Percentiles rank a stretch among this genome's conserved stretches.
phyloP scores from a whole-genome alignment of 92 coral and sea anemone species.

The Porites divaricata region DNA sequence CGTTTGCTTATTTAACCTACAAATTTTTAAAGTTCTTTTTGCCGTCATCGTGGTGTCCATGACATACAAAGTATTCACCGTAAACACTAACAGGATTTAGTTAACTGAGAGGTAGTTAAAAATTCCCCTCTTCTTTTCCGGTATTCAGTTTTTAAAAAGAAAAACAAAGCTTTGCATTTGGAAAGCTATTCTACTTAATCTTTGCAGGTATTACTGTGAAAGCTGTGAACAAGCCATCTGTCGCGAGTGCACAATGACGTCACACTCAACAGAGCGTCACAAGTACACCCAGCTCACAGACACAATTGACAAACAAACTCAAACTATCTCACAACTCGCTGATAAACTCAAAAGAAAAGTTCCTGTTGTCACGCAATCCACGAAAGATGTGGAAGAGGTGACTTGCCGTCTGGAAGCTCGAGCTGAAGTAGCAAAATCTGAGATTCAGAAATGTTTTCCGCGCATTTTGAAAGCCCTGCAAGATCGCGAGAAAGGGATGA shows the following conservation, averaged over 20 bases:
- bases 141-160: too few species aligned
- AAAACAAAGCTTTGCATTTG: neutral
- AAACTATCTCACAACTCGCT: constrained; percentile 77
- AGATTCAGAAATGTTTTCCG: constrained; percentile 97
- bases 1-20: too few species aligned
- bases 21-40: too few species aligned
- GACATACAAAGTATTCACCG: too few species aligned
- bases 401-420: constrained; percentile 91
- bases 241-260: constrained; percentile 98
- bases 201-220: constrained; percentile 91
- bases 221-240: constrained; percentile 99
- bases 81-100: too few species aligned
- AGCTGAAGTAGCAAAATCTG: constrained; percentile 97
- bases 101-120: too few species aligned
- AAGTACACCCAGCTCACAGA: constrained; percentile 95
- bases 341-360: constrained; percentile 93
- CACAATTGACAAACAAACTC: constrained; percentile 93
- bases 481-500: constrained; percentile 93
- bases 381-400: constrained; percentile 95
- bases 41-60: too few species aligned
- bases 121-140: too few species aligned
- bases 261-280: constrained; percentile 94
- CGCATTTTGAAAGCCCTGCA: constrained; percentile 86
- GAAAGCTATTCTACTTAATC: neutral
- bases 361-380: constrained; percentile 92